Evolutionary conservation across 1,140 invertebrate genomes (phyloP), one percentile per base, ranked within the genome.

Genomic region (Diorhabda carinulata): DNA sequence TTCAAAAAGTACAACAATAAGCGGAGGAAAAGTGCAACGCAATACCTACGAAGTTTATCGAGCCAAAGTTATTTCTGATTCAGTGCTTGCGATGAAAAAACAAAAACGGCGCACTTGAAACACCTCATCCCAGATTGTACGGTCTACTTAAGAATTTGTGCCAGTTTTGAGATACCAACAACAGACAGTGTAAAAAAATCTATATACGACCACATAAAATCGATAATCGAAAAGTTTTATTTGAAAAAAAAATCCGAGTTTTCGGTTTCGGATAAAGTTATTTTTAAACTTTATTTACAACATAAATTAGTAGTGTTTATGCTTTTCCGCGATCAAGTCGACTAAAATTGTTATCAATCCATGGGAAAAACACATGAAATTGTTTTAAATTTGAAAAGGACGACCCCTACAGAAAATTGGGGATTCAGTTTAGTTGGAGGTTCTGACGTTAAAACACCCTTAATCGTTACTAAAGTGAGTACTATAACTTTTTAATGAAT

Each of bases 371-470:
- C 86, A 77, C 89, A 91, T 76, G 89, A 88, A 76, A 85, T 93
- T 77, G 86, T 89, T 72, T 86, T 95, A 73, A 88, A 87, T 64
- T 86, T 97, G 77, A 87, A 87, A 77, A 87, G 95, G 75, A 90
- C 92, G 76, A 88, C 88, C 74, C 86, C 86, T 71, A 86, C 86
- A 74, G 89, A 89, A 74, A 91, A 92, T 73, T 98, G 95, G 95
- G 95, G 95, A 61, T 92, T 97, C 77, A 88, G 95, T 73, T 86
- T 97, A 68, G 92, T 94, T 71, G 95, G 95, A 74, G 95, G 95
- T 70, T 87, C 89, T 71, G 95, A 97, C 86, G 86, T 96, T 74
- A 89, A 90, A 74, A 90, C 91, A n/a, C 92, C 94, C 66, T 87
- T 98, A 75, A 89, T 94, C 79, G 89, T 98, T 79, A 95, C 94